These are phyloP conservation scores for Contarinia nasturtii DNA, from an alignment of 1,140 invertebrate species.

Conservation along the genomic window DNA sequence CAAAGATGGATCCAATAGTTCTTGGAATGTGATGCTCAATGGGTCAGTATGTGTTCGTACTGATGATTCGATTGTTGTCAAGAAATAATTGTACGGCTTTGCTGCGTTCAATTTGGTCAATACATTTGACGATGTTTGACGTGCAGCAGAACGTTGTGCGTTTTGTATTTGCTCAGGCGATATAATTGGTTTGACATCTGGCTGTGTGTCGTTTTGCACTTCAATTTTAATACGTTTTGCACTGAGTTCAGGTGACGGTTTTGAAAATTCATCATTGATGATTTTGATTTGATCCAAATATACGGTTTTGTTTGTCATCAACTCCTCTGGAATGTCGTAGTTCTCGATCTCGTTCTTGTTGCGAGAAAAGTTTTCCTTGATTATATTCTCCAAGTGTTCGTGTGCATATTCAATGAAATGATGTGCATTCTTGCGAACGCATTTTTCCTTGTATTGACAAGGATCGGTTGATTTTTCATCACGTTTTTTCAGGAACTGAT, in stretches of 20 bases:
- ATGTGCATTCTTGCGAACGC: constrained; percentile 62
- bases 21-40: constrained; percentile 48
- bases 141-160: too few relatives aligned
- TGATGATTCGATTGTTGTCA: constrained; percentile 46
- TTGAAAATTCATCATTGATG: constrained; percentile 8
- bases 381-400: constrained; percentile 31
- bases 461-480: constrained; percentile 5
- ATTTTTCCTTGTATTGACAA: constrained; percentile 50
- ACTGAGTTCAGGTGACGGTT: background rate
- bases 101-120: constrained; percentile 36
- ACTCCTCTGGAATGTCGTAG: constrained; percentile 26
- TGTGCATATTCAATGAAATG: constrained; percentile 66
- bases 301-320: constrained; percentile 17
- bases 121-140: constrained; percentile 27
- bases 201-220: too few relatives aligned
- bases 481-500: too few relatives aligned
- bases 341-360: too few relatives aligned
- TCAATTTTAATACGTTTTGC: background rate
- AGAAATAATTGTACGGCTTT: constrained; percentile 61
- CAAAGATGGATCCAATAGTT: constrained; percentile 54
- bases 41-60: constrained; percentile 39
- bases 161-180: too few relatives aligned
- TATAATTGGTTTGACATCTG: too few relatives aligned
- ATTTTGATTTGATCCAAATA: constrained; percentile 32
- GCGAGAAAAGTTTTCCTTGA: constrained; percentile 13